phyloP scores from a whole-genome alignment of 2,797 vertebrate species.

The Rhinichthys osculus region DNA sequence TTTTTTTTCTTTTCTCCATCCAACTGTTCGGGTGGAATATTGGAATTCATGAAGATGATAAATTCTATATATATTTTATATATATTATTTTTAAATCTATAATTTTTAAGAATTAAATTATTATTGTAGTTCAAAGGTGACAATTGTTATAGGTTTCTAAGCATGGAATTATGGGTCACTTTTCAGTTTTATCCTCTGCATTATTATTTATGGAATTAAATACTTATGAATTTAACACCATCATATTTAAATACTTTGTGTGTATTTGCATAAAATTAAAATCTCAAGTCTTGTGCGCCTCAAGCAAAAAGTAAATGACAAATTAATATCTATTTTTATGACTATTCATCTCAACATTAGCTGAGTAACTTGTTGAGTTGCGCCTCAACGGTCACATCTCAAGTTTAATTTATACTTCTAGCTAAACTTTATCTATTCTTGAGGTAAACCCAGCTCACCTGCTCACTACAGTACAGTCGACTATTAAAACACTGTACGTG shows the following conservation, averaged over 20 bases:
- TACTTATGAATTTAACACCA: not conserved
- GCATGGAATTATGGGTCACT: not conserved
- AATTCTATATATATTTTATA: too few relatives aligned
- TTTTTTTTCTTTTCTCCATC: not conserved
- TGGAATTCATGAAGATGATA: not conserved
- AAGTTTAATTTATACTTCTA: not conserved
- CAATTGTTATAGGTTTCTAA: not conserved
- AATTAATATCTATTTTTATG: not conserved
- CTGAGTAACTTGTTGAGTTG: not conserved
- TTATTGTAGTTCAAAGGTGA: not conserved
- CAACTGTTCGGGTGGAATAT: not conserved
- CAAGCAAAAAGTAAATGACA: not conserved
- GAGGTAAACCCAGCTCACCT: slow-evolving; percentile 9
- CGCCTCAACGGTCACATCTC: not conserved
- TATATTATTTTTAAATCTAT: not conserved
- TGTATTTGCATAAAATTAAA: not conserved
- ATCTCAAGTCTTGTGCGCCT: not conserved
- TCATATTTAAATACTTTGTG: not conserved
- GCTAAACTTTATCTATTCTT: not conserved
- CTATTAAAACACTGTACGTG: not conserved
- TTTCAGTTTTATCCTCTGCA: not conserved
- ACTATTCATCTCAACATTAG: not conserved
- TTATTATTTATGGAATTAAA: not conserved
- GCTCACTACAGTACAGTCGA: not conserved
- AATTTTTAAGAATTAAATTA: not conserved